Base-by-base conservation (phyloP, 2,888 invertebrate species). In the Amaurobius ferox region DNA sequence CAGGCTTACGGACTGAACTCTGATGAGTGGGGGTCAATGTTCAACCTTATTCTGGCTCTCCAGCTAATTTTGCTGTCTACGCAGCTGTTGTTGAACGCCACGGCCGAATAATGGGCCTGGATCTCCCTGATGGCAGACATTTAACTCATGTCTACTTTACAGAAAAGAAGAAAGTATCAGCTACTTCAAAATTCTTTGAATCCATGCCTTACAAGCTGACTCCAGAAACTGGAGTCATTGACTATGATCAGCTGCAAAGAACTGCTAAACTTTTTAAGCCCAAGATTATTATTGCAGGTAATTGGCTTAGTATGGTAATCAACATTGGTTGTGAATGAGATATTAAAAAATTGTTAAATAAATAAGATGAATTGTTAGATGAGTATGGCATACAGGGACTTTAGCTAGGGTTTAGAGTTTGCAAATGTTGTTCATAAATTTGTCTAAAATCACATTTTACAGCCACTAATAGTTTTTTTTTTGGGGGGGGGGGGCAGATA, bases 31-130 rank as follows among this genome's bases (percentile, higher is more conserved):
- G 93, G 93, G 93, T 93, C 28, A 94, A 94, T 90, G 89, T 89
- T 35, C 94, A 94, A 90, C 92, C 93, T 0, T 92, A 93, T 80
- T 93, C 93, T 66, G 94, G 94, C 7, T 93, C 93, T 1, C 94
- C 93, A 0, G 94, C 94, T 28, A 94, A 94, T 90, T 93, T 94
- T 90, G 93, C 93, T 55, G 93, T 93, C 26, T 94, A 93, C 90
- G 93, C 93, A 3, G 93, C 91, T n/a, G 72, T 92, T 9, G 89
- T 92, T 19, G 92, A 93, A 44, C 93, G 93, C 6, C 93, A 93
- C 90, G 93, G 93, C 48, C 91, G 94, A 32, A 93, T 94, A 86
- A 94, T 94, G 94, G 94, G 93, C 0, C 91, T 94, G 62, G 93
- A 94, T 90, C 90, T 94, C 70, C 93, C 93, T 26, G 93, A 94